Evolutionary conservation across 2,113 vertebrate genomes (phyloP).

Genomic region (Brachyhypopomus occidentalis): DNA sequence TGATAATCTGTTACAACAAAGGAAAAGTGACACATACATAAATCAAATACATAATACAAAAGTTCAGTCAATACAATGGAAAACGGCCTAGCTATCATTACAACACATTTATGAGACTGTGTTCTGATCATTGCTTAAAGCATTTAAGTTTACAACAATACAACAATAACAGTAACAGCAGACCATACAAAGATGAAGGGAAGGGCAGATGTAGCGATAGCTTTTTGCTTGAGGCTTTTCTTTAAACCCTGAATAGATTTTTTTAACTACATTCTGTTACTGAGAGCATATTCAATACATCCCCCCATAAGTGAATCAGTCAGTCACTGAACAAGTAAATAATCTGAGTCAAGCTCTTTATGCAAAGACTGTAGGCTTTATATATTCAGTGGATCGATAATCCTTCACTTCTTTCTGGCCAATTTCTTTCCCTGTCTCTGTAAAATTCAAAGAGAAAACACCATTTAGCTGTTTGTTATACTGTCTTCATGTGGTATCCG

Average conservation of each 20-base stretch:
- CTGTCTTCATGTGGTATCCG: neutral
- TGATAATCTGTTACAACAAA: no score
- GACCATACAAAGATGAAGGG: neutral
- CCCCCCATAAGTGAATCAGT: neutral
- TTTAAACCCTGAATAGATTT: neutral
- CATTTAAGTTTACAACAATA: no score
- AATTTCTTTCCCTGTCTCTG: slow-evolving; percentile 63
- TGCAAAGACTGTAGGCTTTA: slow-evolving; percentile 3
- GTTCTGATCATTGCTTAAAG: no score
- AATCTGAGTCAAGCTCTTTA: slow-evolving; percentile 1
- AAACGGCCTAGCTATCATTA: no score
- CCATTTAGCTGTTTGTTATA: neutral
- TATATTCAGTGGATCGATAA: slow-evolving; percentile 20
- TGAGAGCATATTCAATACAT: neutral
- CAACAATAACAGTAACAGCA: no score
- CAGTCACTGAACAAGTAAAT: slow-evolving; percentile 5
- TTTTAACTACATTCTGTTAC: neutral
- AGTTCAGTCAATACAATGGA: no score
- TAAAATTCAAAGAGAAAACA: neutral
- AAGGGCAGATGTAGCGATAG: neutral
- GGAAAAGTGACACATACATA: no score
- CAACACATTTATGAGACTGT: no score
- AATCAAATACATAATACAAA: no score
- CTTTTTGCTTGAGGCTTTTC: neutral
- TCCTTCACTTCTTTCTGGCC: slow-evolving; percentile 43